Conservation (phyloP, 2,113 vertebrate species). For the Acrocephalus arundinaceus region DNA sequence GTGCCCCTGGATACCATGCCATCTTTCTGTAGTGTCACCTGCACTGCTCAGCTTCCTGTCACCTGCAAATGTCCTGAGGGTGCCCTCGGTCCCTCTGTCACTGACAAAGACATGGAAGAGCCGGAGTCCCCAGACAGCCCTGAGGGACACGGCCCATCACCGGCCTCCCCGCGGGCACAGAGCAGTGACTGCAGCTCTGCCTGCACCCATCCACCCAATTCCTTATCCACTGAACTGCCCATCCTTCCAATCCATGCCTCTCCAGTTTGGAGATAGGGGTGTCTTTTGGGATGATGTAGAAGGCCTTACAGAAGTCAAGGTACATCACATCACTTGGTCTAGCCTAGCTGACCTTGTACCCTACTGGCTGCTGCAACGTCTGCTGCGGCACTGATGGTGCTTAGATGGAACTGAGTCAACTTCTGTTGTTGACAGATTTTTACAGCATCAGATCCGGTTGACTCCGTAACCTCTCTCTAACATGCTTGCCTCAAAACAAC, state of each 20-base stretch:
- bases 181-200: not conserved
- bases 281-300: fast-evolving
- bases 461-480: not conserved
- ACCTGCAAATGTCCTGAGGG: not conserved
- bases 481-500: not conserved
- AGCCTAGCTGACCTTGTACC: not conserved
- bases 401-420: not conserved
- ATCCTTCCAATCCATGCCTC: not conserved
- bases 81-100: not conserved
- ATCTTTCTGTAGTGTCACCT: not conserved
- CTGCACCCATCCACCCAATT: not conserved
- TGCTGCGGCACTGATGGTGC: not conserved
- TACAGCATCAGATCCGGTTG: not conserved
- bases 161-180: not conserved
- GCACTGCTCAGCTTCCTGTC: not conserved
- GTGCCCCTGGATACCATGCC: not conserved
- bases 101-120: too few species aligned
- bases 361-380: not conserved
- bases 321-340: too few species aligned
- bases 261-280: not conserved
- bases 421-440: not conserved
- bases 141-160: not conserved
- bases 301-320: not conserved
- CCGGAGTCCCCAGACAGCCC: not conserved
- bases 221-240: not conserved